Conservation (phyloP, 2,888 invertebrate genomes). For the Agonopterix subpropinquella region DNA sequence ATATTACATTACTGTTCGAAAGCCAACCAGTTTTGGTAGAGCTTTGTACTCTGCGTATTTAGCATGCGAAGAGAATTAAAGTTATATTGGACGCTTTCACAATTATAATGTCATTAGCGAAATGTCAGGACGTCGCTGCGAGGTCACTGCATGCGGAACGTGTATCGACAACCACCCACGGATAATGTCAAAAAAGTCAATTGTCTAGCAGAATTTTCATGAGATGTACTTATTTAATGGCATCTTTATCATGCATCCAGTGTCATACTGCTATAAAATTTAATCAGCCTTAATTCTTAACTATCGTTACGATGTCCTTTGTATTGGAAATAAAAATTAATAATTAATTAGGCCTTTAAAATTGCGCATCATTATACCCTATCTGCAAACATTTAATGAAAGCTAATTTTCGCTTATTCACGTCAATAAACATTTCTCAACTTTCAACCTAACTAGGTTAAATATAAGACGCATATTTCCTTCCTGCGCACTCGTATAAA, state of each 20-base stretch:
- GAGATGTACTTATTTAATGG: no score
- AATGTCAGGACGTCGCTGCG: conserved; percentile 39
- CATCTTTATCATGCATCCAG: no score
- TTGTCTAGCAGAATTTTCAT: no score
- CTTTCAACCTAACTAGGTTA: background rate
- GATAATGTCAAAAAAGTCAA: conserved; percentile 1
- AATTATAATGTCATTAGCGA: conserved; percentile 51
- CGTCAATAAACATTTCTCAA: no score
- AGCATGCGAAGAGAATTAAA: background rate
- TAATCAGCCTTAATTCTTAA: no score
- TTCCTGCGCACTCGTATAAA: conserved; percentile 16
- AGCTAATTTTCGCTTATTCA: no score
- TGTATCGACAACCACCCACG: conserved; percentile 20
- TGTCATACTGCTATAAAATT: no score
- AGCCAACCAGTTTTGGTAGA: background rate
- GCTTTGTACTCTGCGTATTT: background rate
- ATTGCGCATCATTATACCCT: no score
- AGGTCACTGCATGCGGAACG: conserved; percentile 31
- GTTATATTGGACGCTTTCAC: conserved; percentile 6
- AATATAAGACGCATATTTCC: conserved; percentile 5
- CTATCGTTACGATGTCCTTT: no score
- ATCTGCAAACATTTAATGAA: no score
- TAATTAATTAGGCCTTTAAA: no score
- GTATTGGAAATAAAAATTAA: no score
- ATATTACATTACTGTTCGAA: conserved; percentile 12